A percentile compares a stretch with the other conserved stretches of the same genome.
Conservation (phyloP, 2,888 invertebrate species). For the Perdita meconis region DNA sequence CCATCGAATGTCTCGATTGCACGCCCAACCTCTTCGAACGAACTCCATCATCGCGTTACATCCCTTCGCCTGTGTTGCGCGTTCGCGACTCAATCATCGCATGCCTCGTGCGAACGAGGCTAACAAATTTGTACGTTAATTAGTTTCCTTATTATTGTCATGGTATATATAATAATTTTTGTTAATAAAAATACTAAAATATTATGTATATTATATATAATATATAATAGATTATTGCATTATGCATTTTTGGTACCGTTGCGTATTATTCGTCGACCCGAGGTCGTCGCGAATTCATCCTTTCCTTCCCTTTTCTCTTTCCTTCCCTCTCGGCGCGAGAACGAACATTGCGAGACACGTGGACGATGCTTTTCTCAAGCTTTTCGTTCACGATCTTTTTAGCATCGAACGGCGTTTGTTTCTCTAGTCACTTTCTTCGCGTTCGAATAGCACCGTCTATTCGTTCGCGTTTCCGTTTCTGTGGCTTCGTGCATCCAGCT, state of each 20-base stretch:
- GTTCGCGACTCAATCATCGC: constrained; percentile 69
- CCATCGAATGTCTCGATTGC: constrained; percentile 1
- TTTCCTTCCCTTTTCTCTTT: constrained; percentile 10
- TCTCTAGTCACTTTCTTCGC: not conserved
- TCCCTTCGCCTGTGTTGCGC: constrained; percentile 57
- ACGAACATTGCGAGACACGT: constrained; percentile 36
- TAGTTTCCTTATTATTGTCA: constrained; percentile 84
- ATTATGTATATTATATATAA: constrained; percentile 82
- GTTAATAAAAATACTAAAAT: constrained; percentile 85
- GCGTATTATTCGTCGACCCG: constrained; percentile 61
- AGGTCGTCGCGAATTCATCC: constrained; percentile 26
- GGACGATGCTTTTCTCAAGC: constrained; percentile 17
- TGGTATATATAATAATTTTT: constrained; percentile 81
- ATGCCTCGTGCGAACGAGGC: constrained; percentile 79
- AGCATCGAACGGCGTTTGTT: not conserved
- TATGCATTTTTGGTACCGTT: constrained; percentile 84
- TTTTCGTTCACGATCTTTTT: not conserved
- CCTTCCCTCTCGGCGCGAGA: constrained; percentile 13
- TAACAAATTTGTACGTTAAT: constrained; percentile 85
- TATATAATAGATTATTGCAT: constrained; percentile 84
- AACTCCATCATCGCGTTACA: constrained; percentile 32
- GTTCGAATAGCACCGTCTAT: not conserved
- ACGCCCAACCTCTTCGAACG: constrained; percentile 10
- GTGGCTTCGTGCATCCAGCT: constrained; percentile 12
- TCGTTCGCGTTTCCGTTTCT: not conserved